Conservation (phyloP, 2,797 vertebrate species). For the Holocentrus rufus region DNA sequence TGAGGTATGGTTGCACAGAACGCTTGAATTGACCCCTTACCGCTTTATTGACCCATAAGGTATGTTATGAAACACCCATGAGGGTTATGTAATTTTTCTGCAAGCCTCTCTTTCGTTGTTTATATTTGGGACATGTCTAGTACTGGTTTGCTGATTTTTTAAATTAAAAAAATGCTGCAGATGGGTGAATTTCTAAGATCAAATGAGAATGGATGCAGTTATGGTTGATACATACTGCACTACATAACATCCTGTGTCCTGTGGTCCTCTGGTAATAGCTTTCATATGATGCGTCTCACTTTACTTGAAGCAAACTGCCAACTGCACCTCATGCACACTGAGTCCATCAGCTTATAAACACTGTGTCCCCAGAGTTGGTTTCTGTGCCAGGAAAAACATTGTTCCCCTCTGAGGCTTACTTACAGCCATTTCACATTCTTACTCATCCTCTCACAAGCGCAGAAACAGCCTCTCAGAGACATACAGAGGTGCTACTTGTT, state of each 20-base stretch:
- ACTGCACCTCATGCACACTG: conserved; percentile 47
- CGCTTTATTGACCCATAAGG: no score
- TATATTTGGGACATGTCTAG: not conserved
- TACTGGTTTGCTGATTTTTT: not conserved
- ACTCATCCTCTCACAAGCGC: conserved; percentile 14
- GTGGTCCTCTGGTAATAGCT: conserved; percentile 45
- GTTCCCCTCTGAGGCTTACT: conserved; percentile 37
- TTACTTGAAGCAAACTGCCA: conserved; percentile 47
- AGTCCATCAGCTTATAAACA: conserved; percentile 61
- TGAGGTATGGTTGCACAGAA: conserved; percentile 81
- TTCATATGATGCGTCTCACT: conserved; percentile 43
- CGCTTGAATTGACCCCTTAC: not conserved
- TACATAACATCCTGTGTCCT: conserved; percentile 27
- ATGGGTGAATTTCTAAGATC: not conserved
- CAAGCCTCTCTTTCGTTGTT: not conserved
- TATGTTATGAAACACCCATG: not conserved
- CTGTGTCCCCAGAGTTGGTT: conserved; percentile 41
- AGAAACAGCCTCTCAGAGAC: conserved; percentile 13
- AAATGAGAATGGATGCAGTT: conserved; percentile 1
- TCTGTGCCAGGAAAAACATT: conserved; percentile 68
- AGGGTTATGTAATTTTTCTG: not conserved
- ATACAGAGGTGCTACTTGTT: not conserved
- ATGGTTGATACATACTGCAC: conserved; percentile 14
- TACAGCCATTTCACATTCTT: conserved; percentile 46
- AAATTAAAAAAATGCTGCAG: not conserved